These are phyloP conservation scores for Crotophaga sulcirostris DNA, from an alignment of 2,113 vertebrate genomes.

Conservation along the genomic window DNA sequence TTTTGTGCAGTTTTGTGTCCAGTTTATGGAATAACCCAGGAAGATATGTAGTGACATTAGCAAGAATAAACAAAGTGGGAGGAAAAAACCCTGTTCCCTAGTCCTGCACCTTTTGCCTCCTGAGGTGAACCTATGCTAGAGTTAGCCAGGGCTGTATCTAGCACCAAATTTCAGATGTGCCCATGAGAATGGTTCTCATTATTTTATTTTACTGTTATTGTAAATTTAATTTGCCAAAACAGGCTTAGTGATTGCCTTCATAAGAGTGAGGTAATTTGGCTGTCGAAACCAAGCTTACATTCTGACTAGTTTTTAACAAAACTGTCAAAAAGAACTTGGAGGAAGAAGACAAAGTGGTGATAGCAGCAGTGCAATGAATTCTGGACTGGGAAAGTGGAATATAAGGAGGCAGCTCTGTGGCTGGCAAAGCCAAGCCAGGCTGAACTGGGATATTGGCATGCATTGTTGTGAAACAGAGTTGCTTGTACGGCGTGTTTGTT, in stretches of 20 bases:
- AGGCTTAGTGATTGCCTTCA: background rate
- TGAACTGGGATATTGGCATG: background rate
- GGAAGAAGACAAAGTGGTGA: background rate
- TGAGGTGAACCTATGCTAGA: background rate
- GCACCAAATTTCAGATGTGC: background rate
- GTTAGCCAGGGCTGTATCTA: background rate
- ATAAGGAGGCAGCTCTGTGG: background rate
- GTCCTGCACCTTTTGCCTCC: background rate
- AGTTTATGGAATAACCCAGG: background rate
- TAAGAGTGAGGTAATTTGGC: background rate
- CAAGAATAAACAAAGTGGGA: background rate
- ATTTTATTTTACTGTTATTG: background rate
- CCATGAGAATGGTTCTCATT: background rate
- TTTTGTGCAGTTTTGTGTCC: background rate
- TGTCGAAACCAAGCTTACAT: background rate
- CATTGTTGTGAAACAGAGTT: background rate
- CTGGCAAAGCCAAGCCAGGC: background rate
- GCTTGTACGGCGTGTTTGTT: background rate
- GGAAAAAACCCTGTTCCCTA: background rate
- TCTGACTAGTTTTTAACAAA: constrained; percentile 1
- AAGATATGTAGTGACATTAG: background rate
- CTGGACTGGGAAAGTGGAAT: background rate
- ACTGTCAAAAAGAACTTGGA: background rate
- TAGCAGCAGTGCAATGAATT: background rate
- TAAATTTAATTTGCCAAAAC: background rate